phyloP scores from a whole-genome alignment of 1,140 invertebrate genomes.

The Panulirus ornatus region DNA sequence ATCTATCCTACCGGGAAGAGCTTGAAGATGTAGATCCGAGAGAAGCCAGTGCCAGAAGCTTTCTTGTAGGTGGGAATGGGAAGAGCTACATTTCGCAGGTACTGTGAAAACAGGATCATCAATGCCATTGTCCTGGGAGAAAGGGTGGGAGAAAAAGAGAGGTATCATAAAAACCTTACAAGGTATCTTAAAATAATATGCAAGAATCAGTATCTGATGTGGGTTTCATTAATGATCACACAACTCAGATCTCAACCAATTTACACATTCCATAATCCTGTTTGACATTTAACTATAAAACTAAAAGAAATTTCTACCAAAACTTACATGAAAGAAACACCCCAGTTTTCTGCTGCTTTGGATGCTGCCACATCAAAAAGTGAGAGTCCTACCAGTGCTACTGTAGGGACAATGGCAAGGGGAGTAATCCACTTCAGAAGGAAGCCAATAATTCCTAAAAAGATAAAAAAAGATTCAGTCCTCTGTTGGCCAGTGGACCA shows the following conservation, averaged over 20 bases:
- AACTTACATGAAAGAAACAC: slow-evolving; percentile 78
- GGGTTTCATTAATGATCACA: no score
- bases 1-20: slow-evolving; percentile 59
- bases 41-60: background rate
- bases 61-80: slow-evolving; percentile 78
- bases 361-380: slow-evolving; percentile 77
- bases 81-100: slow-evolving; percentile 84
- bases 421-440: slow-evolving; percentile 79
- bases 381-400: slow-evolving; percentile 79
- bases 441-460: slow-evolving; percentile 78
- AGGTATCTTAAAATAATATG: no score
- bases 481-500: no score
- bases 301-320: background rate
- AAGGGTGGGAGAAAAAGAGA: background rate
- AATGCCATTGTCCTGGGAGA: slow-evolving; percentile 86
- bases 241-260: no score
- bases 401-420: slow-evolving; percentile 79
- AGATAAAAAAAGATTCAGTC: background rate
- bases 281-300: no score
- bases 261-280: no score
- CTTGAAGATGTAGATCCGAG: slow-evolving; percentile 56
- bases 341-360: slow-evolving; percentile 78
- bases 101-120: slow-evolving; percentile 89
- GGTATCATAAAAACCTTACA: no score
- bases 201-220: no score